Evolutionary conservation across 2,888 invertebrate genomes (phyloP), one percentile per base, ranked within the genome.

Genomic region (Lasioglossum malachurum): DNA sequence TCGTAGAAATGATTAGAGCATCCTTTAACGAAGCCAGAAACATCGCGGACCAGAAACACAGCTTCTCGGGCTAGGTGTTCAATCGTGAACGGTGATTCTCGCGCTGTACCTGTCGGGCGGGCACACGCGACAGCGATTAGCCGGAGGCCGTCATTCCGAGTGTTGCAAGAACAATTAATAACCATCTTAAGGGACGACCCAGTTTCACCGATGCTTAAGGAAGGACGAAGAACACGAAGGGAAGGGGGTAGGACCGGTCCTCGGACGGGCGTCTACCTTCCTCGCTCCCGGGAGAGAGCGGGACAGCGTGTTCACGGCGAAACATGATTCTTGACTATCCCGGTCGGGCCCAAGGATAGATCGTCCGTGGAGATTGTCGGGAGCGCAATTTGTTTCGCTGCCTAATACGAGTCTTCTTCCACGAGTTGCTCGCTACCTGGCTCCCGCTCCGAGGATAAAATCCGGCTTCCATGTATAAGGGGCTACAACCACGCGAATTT

Each of bases 261-360:
- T 57, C 72, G 44, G 74, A n/a, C 67, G 46, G 76, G 35, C 74
- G 44, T 83, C 80, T 75, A 19, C 72, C 78, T 76, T 75, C 73
- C 79, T 83, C 69, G 64, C 57, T 84, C 49, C 69, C 60, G 23
- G 23, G 82, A 76, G 64, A 44, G 86, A 46, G 67, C 41, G 57
- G 77, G 67, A 38, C 78, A 71, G 31, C 69, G 49, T 46, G 84
- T 86, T 90, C 91, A 82, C 89, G 88, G 92, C 90, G 91, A 93
- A 93, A 93, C 93, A 92, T 92, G 92, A 92, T 90, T 93, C 92
- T 91, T 86, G 89, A 90, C 89, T 93, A 93, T 93, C 90, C 91
- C 85, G 80, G 19, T 80, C 86, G 89, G 89, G 89, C 90, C 88
- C 91, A 89, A 91, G 90, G 90, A 90, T 91, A 93, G 93, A 93